Conservation (phyloP, 2,113 vertebrate genomes). For the Thalassarche chlororhynchos region DNA sequence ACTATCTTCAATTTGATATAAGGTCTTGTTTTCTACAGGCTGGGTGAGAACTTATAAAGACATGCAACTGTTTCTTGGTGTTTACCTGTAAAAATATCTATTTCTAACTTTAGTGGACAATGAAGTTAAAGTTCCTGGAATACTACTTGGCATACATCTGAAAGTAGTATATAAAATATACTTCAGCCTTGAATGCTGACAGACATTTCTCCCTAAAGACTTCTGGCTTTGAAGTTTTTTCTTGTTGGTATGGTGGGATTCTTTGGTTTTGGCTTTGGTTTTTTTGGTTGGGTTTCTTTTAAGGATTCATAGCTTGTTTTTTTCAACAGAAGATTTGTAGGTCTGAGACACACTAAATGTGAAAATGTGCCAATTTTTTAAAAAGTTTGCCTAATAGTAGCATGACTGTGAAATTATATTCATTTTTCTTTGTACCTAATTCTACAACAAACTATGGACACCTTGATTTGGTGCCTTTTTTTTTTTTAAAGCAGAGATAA, state of each 20-base stretch:
- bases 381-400: background rate
- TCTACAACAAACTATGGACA: background rate
- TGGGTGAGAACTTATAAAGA: background rate
- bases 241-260: background rate
- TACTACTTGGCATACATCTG: background rate
- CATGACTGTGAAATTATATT: background rate
- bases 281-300: background rate
- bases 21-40: background rate
- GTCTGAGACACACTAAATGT: background rate
- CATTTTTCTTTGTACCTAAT: background rate
- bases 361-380: background rate
- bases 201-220: background rate
- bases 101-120: background rate
- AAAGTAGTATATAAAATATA: background rate
- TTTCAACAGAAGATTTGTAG: background rate
- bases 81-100: background rate
- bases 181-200: background rate
- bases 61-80: background rate
- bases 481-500: background rate
- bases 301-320: background rate
- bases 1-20: background rate
- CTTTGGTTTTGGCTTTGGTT: background rate
- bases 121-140: background rate
- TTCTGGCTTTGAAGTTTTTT: background rate
- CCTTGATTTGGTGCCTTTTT: background rate